Percentiles rank a stretch among this genome's conserved stretches.
Evolutionary conservation across 1,140 invertebrate species (phyloP).

Genomic region (Dufourea novaeangliae): DNA sequence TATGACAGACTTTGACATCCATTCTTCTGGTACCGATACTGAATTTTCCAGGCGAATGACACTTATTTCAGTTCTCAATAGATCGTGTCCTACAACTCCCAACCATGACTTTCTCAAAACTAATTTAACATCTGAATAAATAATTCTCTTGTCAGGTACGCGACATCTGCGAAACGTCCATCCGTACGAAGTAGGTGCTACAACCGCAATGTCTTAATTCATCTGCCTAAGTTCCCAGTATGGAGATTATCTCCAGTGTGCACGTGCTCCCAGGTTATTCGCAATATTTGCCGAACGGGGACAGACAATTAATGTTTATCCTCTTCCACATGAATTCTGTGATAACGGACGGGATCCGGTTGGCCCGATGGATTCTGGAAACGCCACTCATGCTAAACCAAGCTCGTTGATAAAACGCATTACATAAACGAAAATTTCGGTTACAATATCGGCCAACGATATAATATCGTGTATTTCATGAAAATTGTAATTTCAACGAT

Average conservation of each 20-base stretch:
- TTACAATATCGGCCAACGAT: background rate
- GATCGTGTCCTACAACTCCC: too few species aligned
- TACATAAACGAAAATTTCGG: background rate
- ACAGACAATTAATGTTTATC: slow-evolving; percentile 28
- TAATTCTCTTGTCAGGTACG: too few species aligned
- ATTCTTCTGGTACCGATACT: too few species aligned
- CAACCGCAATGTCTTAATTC: slow-evolving; percentile 24
- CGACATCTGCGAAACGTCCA: background rate
- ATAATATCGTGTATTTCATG: too few species aligned
- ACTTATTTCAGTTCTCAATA: too few species aligned
- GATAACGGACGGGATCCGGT: slow-evolving; percentile 19
- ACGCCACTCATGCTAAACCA: background rate
- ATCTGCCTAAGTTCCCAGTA: slow-evolving; percentile 12
- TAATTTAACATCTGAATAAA: too few species aligned
- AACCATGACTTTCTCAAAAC: too few species aligned
- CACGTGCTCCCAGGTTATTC: slow-evolving; percentile 9
- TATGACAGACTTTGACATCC: too few species aligned
- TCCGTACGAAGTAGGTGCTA: slow-evolving; percentile 7
- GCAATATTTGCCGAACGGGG: slow-evolving; percentile 33
- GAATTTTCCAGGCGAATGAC: too few species aligned
- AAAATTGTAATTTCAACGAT: too few species aligned
- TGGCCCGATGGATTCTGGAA: background rate
- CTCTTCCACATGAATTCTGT: background rate
- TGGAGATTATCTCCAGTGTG: slow-evolving; percentile 3
- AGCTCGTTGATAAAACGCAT: background rate